Conservation (phyloP, 2,797 vertebrate genomes). For the Sus cebifrons region DNA sequence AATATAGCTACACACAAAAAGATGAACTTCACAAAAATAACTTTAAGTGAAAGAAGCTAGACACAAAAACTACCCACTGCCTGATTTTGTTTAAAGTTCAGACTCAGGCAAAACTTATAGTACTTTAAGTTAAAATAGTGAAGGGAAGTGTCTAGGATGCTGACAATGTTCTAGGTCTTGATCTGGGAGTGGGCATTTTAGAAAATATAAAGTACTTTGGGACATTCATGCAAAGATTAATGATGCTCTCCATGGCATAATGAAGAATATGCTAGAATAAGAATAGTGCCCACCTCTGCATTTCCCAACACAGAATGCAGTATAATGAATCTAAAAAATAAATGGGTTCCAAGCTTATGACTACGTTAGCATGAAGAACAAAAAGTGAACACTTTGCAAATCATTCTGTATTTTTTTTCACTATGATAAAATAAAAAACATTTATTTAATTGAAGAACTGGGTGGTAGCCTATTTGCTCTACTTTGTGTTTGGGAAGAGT, state of each 20-base stretch:
- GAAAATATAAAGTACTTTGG: background rate
- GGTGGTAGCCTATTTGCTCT: background rate
- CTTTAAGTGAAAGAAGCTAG: background rate
- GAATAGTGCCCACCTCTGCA: background rate
- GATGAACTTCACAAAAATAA: conserved; percentile 20
- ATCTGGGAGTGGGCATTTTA: background rate
- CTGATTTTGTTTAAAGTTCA: background rate
- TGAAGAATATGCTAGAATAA: background rate
- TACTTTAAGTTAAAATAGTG: conserved; percentile 5
- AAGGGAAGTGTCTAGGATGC: background rate
- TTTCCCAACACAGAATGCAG: background rate
- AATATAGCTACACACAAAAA: background rate
- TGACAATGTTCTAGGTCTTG: background rate
- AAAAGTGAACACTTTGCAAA: background rate
- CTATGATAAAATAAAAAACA: conserved; percentile 48
- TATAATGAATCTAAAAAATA: background rate
- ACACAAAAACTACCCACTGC: background rate
- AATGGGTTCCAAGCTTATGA: background rate
- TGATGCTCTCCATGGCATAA: background rate
- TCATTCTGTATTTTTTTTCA: background rate
- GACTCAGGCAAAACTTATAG: background rate
- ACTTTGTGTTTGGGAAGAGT: background rate
- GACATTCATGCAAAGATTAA: background rate
- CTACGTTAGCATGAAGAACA: background rate
- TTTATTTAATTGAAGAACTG: conserved; percentile 52